Evolutionary conservation across 30 jellyfish, hydroid and myxozoan genomes (phyloP).

Genomic region (Phacellophora camtschatica): DNA sequence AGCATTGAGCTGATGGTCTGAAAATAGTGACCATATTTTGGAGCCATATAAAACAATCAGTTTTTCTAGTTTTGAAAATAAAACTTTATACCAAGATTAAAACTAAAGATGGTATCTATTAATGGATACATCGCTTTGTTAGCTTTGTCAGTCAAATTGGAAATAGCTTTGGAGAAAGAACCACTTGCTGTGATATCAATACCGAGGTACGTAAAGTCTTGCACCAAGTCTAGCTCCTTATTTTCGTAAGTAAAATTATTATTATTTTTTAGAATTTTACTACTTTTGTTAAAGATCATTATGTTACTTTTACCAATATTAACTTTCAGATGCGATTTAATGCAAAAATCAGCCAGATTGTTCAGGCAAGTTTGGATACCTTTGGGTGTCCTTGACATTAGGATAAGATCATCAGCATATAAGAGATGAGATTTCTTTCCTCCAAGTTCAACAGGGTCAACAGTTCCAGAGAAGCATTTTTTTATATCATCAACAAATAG

Average conservation of each 20-base stretch:
- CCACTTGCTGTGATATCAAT: background rate
- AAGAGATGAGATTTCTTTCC: background rate
- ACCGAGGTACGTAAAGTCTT: background rate
- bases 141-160: background rate
- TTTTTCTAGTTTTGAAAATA: background rate
- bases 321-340: background rate
- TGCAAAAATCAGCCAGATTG: background rate
- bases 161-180: background rate
- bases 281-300: background rate
- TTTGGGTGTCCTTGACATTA: background rate
- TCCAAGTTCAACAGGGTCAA: background rate
- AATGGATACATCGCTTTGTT: background rate
- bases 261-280: background rate
- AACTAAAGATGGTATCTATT: background rate
- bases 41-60: slow-evolving; percentile 1
- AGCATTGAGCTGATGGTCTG: background rate
- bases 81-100: background rate
- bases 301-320: background rate
- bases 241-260: background rate
- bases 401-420: background rate
- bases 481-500: background rate
- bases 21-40: background rate
- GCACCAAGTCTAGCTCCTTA: background rate
- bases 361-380: background rate
- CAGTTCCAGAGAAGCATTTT: background rate